Base-by-base conservation (phyloP, 2,797 vertebrate genomes). In the Chelon labrosus region DNA sequence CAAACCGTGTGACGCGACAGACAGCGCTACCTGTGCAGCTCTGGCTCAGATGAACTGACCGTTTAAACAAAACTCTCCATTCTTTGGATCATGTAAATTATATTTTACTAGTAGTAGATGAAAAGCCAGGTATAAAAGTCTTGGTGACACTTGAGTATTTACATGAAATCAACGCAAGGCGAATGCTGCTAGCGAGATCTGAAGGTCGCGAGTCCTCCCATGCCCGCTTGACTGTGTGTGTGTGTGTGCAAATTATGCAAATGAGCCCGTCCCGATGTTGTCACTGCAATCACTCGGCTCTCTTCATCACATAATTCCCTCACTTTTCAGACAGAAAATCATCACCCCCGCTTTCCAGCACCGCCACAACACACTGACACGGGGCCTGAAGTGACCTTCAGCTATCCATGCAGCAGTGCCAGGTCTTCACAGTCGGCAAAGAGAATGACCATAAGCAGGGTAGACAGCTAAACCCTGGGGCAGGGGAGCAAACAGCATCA, bases 391-490 rank as follows among this genome's bases (percentile, higher is more conserved):
- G 17, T 83, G 85, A 88, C 89, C 86, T 89, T 89, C 81, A 88
- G 71, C 73, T 66, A 65, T 49, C 55, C 27, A 61, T 39, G 63
- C 35, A 66, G 64, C 49, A 17, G 63, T 19, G 66, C 62, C 83
- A 79, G 81, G 73, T 82, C 84, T 82, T 74, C 19, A 55, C 77
- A 75, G 73, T 57, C 13, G 5, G 82, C 67, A 75, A 56, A 82
- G 53, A 85, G 65, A 77, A 54, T 86, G 80, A 91, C 84, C 73
- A 59, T 90, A 84, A 93, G 64, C 82, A 60, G 83, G 68, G 70
- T 1, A 50, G 90, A 91, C 89, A 89, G 88, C 73, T 81, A 80
- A 60, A 63, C 73, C 86, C 85, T 20, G 70, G 58, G 88, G 88
- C 81, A 41, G 41, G 56, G 63, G 27, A 52, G 73, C 58, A 73